phyloP scores from a whole-genome alignment of 2,797 vertebrate genomes.

The Psittacula derbiana region DNA sequence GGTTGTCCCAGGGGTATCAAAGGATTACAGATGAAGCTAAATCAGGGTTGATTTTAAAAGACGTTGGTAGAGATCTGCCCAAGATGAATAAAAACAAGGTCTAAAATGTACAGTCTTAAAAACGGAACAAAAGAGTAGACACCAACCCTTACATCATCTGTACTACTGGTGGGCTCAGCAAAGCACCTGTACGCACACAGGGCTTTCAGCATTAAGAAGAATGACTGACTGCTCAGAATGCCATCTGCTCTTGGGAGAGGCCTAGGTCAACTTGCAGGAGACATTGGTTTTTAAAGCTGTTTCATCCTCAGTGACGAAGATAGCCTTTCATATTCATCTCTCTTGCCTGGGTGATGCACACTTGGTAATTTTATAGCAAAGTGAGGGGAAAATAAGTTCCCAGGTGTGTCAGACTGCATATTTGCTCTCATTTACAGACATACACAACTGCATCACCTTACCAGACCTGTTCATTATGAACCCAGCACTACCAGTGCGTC shows the following conservation, averaged over 20 bases:
- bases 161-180: background rate
- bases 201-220: background rate
- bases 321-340: background rate
- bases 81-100: constrained; percentile 43
- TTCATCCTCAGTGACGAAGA: background rate
- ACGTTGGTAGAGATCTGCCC: constrained; percentile 37
- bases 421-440: background rate
- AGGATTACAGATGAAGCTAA: constrained; percentile 36
- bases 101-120: constrained; percentile 9
- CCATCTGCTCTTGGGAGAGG: background rate
- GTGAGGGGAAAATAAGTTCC: background rate
- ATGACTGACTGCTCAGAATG: background rate
- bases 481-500: background rate
- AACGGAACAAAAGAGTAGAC: background rate
- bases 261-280: background rate
- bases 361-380: background rate
- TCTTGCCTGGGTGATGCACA: background rate
- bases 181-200: background rate
- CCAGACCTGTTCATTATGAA: background rate
- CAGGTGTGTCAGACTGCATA: background rate
- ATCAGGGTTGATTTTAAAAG: constrained; percentile 53
- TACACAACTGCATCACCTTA: background rate
- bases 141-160: background rate
- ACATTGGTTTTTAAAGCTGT: background rate
- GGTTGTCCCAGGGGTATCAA: constrained; percentile 31